Conservation (phyloP, 2,888 invertebrate species). For the Tinea trinotella region DNA sequence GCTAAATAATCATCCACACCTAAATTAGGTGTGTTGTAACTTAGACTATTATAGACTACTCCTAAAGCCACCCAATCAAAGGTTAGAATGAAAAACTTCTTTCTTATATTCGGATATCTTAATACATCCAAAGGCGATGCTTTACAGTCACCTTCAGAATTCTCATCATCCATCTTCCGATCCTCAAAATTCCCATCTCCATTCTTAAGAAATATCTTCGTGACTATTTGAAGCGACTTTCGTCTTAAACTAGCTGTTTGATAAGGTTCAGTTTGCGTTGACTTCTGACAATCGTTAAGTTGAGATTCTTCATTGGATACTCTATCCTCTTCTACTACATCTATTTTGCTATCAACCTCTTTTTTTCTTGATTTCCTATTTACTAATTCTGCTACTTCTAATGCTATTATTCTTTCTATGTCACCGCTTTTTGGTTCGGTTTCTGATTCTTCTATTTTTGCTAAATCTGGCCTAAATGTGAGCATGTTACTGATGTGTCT, state of each 20-base stretch:
- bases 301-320: conserved; percentile 33
- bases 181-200: conserved; percentile 41
- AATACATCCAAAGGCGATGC: conserved; percentile 76
- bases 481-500: conserved; percentile 55
- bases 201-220: conserved; percentile 44
- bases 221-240: conserved; percentile 50
- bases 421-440: conserved; percentile 29
- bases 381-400: conserved; percentile 48
- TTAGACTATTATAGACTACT: conserved; percentile 78
- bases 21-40: conserved; percentile 77
- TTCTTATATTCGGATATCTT: conserved; percentile 76
- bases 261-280: conserved; percentile 42
- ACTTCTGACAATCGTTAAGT: conserved; percentile 35
- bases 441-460: conserved; percentile 37
- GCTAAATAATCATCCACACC: conserved; percentile 79
- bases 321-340: conserved; percentile 23
- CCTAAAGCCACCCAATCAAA: conserved; percentile 78
- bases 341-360: conserved; percentile 18
- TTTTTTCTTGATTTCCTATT: conserved; percentile 38
- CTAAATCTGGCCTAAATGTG: conserved; percentile 45
- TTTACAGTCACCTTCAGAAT: conserved; percentile 60
- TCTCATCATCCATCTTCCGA: conserved; percentile 55
- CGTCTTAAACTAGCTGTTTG: conserved; percentile 47
- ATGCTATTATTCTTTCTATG: conserved; percentile 42
- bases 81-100: conserved; percentile 75